Evolutionary conservation across 2,888 invertebrate genomes (phyloP).

Genomic region (Leucozona laternaria): DNA sequence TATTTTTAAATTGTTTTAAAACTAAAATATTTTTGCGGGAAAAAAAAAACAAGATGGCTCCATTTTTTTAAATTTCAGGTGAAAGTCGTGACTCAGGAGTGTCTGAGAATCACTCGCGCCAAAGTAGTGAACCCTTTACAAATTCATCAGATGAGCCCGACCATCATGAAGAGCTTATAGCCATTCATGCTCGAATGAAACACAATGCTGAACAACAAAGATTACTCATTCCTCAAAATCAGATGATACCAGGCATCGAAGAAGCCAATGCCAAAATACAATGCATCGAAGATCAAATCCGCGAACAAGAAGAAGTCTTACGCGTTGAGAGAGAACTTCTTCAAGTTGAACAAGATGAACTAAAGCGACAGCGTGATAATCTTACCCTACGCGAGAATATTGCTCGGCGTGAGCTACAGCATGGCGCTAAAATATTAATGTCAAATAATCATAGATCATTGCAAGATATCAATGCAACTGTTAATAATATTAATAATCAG

Average conservation of each 20-base stretch:
- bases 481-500: slow-evolving; percentile 77
- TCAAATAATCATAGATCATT: slow-evolving; percentile 86
- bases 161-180: slow-evolving; percentile 86
- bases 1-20: no score
- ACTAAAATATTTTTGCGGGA: no score
- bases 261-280: slow-evolving; percentile 85
- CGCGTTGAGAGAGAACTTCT: slow-evolving; percentile 91
- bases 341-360: slow-evolving; percentile 91
- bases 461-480: slow-evolving; percentile 85
- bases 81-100: slow-evolving; percentile 93
- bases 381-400: slow-evolving; percentile 87
- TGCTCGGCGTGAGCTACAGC: slow-evolving; percentile 84
- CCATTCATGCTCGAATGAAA: slow-evolving; percentile 78
- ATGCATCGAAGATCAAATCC: slow-evolving; percentile 87
- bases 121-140: slow-evolving; percentile 92
- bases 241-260: slow-evolving; percentile 84
- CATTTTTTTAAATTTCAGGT: slow-evolving; percentile 80
- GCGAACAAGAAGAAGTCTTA: slow-evolving; percentile 89
- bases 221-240: slow-evolving; percentile 64
- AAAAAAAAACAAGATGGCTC: no score
- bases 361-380: slow-evolving; percentile 90
- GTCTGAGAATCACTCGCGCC: slow-evolving; percentile 90
- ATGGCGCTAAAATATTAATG: slow-evolving; percentile 83
- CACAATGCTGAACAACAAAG: slow-evolving; percentile 70
- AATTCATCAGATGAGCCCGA: slow-evolving; percentile 89